phyloP scores from a whole-genome alignment of 37 sponge, comb jelly and placozoan genomes.

The Eunapius fragilis region DNA sequence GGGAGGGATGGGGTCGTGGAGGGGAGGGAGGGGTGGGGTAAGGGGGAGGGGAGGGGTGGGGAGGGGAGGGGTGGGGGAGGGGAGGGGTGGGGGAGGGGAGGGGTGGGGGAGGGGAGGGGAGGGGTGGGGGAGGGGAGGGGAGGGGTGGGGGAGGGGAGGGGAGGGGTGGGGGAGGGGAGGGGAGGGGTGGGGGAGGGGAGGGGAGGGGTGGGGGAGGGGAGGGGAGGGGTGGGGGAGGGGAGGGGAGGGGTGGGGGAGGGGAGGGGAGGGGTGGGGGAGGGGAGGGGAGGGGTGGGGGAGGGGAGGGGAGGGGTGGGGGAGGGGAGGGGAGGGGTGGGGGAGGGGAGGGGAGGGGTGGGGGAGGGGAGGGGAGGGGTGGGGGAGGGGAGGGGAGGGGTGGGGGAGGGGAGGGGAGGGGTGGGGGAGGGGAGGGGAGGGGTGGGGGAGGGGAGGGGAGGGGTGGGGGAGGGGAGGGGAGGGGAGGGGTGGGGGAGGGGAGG shows the following conservation, averaged over 20 bases:
- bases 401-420: too few relatives aligned
- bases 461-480: too few relatives aligned
- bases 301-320: too few relatives aligned
- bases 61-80: too few relatives aligned
- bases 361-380: constrained; percentile 13
- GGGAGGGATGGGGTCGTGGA: too few relatives aligned
- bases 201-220: constrained; percentile 2
- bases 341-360: neutral
- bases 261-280: neutral
- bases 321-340: neutral
- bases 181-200: neutral
- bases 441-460: too few relatives aligned
- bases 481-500: too few relatives aligned
- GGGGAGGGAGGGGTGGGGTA: neutral
- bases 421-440: too few relatives aligned
- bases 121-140: constrained; percentile 1
- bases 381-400: too few relatives aligned
- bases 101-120: neutral
- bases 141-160: constrained; percentile 2
- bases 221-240: neutral
- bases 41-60: too few relatives aligned
- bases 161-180: neutral
- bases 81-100: neutral
- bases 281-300: neutral
- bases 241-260: neutral